Evolutionary conservation across 2,797 vertebrate genomes (phyloP).

Genomic region (Phylloscopus collybita): DNA sequence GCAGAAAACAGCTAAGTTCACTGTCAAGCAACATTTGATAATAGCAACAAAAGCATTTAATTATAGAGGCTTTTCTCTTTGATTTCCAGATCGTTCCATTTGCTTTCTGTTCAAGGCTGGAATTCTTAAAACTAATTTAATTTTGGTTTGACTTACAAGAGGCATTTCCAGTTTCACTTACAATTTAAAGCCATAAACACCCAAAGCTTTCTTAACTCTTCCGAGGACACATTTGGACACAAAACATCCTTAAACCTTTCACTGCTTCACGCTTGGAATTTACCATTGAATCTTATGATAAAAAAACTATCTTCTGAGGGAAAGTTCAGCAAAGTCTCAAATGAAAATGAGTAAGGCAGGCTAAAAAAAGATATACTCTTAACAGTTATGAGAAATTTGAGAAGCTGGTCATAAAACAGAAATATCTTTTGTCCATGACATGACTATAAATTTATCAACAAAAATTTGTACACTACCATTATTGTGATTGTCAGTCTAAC

Average conservation of each 20-base stretch:
- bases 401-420: not conserved
- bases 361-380: not conserved
- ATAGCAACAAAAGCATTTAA: not conserved
- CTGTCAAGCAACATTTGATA: not conserved
- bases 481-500: not conserved
- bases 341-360: not conserved
- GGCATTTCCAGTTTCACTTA: not conserved
- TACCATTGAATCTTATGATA: not conserved
- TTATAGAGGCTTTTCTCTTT: not conserved
- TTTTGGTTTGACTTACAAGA: not conserved
- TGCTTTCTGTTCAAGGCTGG: not conserved
- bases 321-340: not conserved
- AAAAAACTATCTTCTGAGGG: not conserved
- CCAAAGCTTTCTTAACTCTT: not conserved
- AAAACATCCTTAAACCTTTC: not conserved
- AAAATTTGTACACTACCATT: not conserved
- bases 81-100: not conserved
- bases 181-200: not conserved
- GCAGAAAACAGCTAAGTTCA: not conserved
- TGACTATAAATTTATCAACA: not conserved
- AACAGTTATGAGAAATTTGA: not conserved
- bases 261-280: not conserved
- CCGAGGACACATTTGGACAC: not conserved
- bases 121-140: not conserved
- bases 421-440: not conserved